Evolutionary conservation across 1,140 invertebrate species (phyloP), one percentile per base, ranked within the genome.

Genomic region (Drosophila triauraria): DNA sequence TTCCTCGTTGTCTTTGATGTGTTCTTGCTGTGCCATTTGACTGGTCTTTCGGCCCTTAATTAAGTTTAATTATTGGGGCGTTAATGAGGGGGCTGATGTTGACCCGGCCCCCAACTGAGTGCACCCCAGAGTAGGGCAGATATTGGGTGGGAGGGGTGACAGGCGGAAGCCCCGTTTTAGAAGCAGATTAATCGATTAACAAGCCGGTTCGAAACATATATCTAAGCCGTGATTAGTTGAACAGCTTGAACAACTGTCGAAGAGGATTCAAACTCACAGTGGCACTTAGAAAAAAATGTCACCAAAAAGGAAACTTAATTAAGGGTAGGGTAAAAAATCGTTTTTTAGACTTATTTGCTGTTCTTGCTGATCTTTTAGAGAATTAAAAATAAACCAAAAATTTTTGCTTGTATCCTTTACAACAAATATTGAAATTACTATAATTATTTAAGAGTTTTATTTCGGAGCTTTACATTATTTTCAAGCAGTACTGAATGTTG

Each of bases 41-140:
- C 86, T 82, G 78, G 75, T 76, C 85, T 85, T 57, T 75, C 48
- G 75, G 61, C 40, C 82, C 82, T 90, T 90, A 90, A 90, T 85
- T 90, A 75, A 70, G 75, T 85, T 90, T 91, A 90, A 91, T 90
- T 90, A 82, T 85, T 80, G 75, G 64, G 69, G 62, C 60, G 75
- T 69, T 82, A 71, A 83, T 64, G 48, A 75, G 67, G 65, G 62
- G 54, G 59, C 10, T 56, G 53, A n/a, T 13, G 35, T 23, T 62
- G 60, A 27, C 25, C n/a, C 13, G 15, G 32, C 15, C 7, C 54
- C 61, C 44, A 48, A 25, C 15, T 8, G 56, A 63, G 27, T 57
- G 53, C 51, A 71, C 10, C 30, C n/a, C 13, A 9, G 15, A 10
- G n/a, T 9, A 4, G 35, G 23, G 42, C 15, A 12, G 25, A 54